Percentiles rank a stretch among this genome's conserved stretches.
Evolutionary conservation across 2,113 vertebrate species (phyloP).

Genomic region (Mustela lutreola): DNA sequence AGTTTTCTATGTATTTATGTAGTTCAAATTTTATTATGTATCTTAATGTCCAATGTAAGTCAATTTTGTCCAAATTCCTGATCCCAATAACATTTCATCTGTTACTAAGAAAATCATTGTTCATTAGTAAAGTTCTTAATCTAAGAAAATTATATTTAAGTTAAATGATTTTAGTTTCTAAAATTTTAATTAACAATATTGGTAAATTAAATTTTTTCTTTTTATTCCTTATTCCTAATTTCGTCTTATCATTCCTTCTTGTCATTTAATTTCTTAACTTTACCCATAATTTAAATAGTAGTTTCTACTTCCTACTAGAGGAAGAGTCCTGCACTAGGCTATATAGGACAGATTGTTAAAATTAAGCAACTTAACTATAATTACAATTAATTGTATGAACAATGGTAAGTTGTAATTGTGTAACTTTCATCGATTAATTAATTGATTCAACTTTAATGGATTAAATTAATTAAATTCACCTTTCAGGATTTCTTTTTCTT

Average conservation of each 20-base stretch:
- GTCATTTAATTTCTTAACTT: not conserved
- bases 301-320: slow-evolving; percentile 33
- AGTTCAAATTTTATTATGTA: slow-evolving; percentile 38
- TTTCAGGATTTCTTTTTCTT: slow-evolving; percentile 2
- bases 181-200: slow-evolving; percentile 58
- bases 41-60: slow-evolving; percentile 16
- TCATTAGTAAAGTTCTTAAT: slow-evolving; percentile 56
- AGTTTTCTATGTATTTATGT: not conserved
- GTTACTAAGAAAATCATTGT: slow-evolving; percentile 27
- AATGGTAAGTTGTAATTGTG: not conserved
- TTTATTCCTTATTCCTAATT: not conserved
- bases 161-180: slow-evolving; percentile 56
- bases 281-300: slow-evolving; percentile 46
- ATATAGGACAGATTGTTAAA: not conserved
- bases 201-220: slow-evolving; percentile 50
- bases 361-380: not conserved
- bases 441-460: not conserved
- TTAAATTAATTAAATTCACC: slow-evolving; percentile 52
- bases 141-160: slow-evolving; percentile 38
- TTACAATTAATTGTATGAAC: slow-evolving; percentile 29
- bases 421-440: slow-evolving; percentile 14
- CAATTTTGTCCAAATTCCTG: slow-evolving; percentile 38
- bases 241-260: not conserved
- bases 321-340: not conserved
- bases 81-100: slow-evolving; percentile 7